These are phyloP conservation scores for Rhinogobio ventralis DNA, from an alignment of 2,797 vertebrate genomes.

Conservation along the genomic window DNA sequence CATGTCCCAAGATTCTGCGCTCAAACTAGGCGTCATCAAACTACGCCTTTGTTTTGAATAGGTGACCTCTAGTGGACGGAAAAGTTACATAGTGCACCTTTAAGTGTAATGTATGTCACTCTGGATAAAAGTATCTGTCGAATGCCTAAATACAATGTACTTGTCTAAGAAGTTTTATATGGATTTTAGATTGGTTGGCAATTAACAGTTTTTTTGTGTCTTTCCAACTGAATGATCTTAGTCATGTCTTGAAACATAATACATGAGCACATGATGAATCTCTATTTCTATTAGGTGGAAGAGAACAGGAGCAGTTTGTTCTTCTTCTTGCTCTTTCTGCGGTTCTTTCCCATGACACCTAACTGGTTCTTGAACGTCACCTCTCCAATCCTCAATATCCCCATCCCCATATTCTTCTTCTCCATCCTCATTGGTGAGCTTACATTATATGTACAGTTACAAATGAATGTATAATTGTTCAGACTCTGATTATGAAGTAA, in stretches of 20 bases:
- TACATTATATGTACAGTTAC: constrained; percentile 6
- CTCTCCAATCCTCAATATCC: constrained; percentile 95
- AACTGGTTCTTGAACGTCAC: constrained; percentile 99
- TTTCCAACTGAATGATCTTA: neutral
- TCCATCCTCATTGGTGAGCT: constrained; percentile 91
- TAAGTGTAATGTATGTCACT: neutral
- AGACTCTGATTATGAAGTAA: neutral
- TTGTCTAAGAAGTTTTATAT: neutral
- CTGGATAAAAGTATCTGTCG: neutral
- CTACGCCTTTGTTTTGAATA: too few species aligned
- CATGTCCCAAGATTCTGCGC: too few species aligned
- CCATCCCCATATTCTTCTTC: constrained; percentile 90
- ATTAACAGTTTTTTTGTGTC: neutral
- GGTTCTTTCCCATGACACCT: constrained; percentile 97
- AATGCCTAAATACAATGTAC: neutral
- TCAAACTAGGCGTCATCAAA: too few species aligned
- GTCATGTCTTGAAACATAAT: neutral
- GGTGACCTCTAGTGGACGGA: too few species aligned
- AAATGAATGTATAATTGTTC: neutral
- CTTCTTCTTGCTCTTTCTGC: constrained; percentile 95
- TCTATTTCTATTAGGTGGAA: constrained; percentile 80
- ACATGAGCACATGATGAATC: neutral
- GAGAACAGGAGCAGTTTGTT: constrained; percentile 92
- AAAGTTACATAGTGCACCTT: too few species aligned
- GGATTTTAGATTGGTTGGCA: neutral